Conservation (phyloP, 2,113 vertebrate genomes). For the Brienomyrus brachyistius region DNA sequence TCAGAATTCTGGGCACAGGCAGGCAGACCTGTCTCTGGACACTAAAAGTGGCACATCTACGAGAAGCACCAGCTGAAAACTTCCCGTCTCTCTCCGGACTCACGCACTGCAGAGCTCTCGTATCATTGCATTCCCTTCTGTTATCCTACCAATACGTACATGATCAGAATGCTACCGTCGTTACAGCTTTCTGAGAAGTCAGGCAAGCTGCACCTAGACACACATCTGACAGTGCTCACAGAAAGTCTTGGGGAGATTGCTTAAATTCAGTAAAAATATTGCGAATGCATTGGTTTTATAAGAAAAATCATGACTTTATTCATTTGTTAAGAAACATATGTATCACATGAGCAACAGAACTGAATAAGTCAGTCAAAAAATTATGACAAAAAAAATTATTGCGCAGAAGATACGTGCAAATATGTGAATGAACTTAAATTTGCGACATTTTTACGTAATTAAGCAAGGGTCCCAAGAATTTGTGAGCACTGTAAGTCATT, state of each 20-base stretch:
- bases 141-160: background rate
- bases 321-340: background rate
- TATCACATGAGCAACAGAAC: background rate
- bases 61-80: background rate
- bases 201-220: background rate
- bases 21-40: background rate
- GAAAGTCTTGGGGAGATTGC: background rate
- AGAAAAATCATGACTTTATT: background rate
- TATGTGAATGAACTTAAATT: background rate
- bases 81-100: background rate
- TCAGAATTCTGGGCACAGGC: background rate
- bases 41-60: background rate
- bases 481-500: background rate
- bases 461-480: background rate
- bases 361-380: background rate
- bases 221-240: background rate
- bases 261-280: background rate
- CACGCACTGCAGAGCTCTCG: background rate
- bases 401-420: background rate
- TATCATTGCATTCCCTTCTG: background rate
- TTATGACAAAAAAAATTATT: background rate
- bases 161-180: background rate
- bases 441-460: background rate
- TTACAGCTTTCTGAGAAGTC: background rate
- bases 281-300: background rate